Conservation (phyloP, 2,113 vertebrate species). For the Vidua macroura region DNA sequence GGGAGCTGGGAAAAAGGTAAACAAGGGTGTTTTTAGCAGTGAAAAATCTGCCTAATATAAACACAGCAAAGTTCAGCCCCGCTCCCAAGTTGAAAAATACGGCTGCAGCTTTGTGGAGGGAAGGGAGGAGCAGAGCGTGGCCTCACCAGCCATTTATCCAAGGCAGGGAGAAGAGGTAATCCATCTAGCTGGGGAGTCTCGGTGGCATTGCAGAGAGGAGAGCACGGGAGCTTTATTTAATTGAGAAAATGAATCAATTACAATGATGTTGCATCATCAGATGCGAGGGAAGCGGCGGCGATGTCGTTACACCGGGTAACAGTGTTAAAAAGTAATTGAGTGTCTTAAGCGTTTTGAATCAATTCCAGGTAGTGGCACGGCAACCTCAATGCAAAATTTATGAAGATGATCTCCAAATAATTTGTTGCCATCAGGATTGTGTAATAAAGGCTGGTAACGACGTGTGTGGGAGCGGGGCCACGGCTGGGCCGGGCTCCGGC, state of each 20-base stretch:
- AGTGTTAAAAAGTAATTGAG: slow-evolving; percentile 73
- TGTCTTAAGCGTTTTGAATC: slow-evolving; percentile 74
- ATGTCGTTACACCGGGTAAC: slow-evolving; percentile 61
- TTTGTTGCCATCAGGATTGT: slow-evolving; percentile 53
- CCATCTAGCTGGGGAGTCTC: slow-evolving; percentile 53
- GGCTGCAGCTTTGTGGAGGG: slow-evolving; percentile 48
- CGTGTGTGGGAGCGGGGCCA: neutral
- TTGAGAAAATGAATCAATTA: slow-evolving; percentile 83
- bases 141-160: slow-evolving; percentile 60
- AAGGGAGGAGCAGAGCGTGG: slow-evolving; percentile 59
- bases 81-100: slow-evolving; percentile 67
- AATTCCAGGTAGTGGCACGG: slow-evolving; percentile 68
- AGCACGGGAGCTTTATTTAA: slow-evolving; percentile 75
- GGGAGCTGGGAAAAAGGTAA: slow-evolving; percentile 66
- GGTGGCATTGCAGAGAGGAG: slow-evolving; percentile 57
- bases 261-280: slow-evolving; percentile 61
- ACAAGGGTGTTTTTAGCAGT: slow-evolving; percentile 59
- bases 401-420: slow-evolving; percentile 71
- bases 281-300: slow-evolving; percentile 57
- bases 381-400: slow-evolving; percentile 76
- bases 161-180: slow-evolving; percentile 57
- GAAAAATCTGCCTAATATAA: slow-evolving; percentile 80
- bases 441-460: slow-evolving; percentile 60
- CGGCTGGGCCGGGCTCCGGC: neutral
- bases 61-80: slow-evolving; percentile 18